Evolutionary conservation across 2,113 vertebrate species (phyloP).

Genomic region (Edolisoma coerulescens): DNA sequence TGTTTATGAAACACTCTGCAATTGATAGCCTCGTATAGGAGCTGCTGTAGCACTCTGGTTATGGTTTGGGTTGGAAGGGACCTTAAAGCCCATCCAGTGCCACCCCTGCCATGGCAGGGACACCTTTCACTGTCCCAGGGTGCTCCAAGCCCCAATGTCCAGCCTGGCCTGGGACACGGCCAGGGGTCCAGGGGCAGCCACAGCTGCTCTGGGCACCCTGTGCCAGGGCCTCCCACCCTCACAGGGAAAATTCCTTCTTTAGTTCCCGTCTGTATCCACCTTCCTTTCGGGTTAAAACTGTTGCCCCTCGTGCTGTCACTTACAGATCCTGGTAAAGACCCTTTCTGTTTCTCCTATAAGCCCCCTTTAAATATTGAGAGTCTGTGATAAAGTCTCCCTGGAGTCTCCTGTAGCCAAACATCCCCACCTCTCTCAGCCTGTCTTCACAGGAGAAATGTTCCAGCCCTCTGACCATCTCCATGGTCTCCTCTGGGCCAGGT

Average conservation of each 20-base stretch:
- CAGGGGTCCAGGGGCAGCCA: not conserved
- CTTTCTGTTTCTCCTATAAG: accelerated
- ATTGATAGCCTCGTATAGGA: not conserved
- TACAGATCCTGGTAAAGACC: not conserved
- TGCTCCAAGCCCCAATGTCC: not conserved
- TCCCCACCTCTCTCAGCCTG: not conserved
- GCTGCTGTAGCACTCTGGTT: not conserved
- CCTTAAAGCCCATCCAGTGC: accelerated
- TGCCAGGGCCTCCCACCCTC: not conserved
- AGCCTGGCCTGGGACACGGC: not conserved
- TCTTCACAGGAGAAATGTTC: not conserved
- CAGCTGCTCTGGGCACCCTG: not conserved
- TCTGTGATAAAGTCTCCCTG: not conserved
- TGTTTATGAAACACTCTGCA: not conserved
- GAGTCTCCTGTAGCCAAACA: not conserved
- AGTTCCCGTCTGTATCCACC: not conserved
- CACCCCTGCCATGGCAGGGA: not conserved
- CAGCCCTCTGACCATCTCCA: not conserved
- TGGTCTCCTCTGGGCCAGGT: not conserved
- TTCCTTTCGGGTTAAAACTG: not conserved
- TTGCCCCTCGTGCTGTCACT: not conserved
- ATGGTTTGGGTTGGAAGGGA: not conserved
- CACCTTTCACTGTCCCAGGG: accelerated
- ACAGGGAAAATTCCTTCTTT: not conserved
- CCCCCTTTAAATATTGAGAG: accelerated